phyloP scores from a whole-genome alignment of 2,797 vertebrate genomes.

The Chloroceryle inda region DNA sequence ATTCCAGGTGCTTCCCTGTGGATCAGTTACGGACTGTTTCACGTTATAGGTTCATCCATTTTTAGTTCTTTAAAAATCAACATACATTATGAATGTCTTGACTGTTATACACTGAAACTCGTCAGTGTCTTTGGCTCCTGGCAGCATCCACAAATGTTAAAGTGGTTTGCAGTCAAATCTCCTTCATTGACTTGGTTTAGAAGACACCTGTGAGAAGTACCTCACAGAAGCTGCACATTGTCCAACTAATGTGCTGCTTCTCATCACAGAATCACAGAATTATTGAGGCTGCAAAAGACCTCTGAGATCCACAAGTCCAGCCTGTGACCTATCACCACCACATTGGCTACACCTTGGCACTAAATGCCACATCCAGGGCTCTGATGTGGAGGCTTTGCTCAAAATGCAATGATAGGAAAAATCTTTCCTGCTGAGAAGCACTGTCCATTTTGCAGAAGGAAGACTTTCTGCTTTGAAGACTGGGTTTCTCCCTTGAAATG shows the following conservation, averaged over 20 bases:
- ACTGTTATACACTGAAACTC: background rate
- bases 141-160: background rate
- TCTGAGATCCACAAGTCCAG: too few species aligned
- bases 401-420: background rate
- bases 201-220: background rate
- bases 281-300: too few species aligned
- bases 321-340: too few species aligned
- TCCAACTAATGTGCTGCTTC: background rate
- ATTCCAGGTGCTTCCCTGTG: background rate
- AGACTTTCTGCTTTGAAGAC: background rate
- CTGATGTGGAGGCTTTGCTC: background rate
- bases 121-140: background rate
- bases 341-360: too few species aligned
- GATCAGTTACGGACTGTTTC: background rate
- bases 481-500: background rate
- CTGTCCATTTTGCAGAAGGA: background rate
- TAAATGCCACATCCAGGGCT: background rate
- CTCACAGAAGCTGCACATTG: background rate
- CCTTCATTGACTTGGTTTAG: background rate
- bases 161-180: background rate
- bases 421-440: background rate
- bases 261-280: background rate
- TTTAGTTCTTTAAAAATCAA: background rate
- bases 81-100: background rate
- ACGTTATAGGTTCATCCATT: background rate